Percentiles rank a stretch among this genome's conserved stretches.
These are phyloP conservation scores for Antrozous pallidus DNA, from an alignment of 2,797 vertebrate species.

Conservation along the genomic window DNA sequence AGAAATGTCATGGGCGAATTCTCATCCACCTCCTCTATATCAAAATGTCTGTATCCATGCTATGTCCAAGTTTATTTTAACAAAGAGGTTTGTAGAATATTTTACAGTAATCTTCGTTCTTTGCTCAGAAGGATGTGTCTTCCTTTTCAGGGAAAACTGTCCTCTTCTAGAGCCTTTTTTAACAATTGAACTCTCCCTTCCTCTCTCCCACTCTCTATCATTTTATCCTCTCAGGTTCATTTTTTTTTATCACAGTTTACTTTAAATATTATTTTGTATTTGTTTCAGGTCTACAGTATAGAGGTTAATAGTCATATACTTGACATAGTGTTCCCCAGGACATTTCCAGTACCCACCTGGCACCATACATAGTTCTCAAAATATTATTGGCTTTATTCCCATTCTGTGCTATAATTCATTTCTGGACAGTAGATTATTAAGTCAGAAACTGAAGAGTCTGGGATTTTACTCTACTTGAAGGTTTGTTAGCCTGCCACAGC, in stretches of 20 bases:
- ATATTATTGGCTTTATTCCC: background rate
- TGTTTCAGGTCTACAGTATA: background rate
- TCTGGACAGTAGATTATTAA: constrained; percentile 5
- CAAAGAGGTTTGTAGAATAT: constrained; percentile 25
- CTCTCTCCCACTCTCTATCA: background rate
- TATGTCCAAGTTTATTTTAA: constrained; percentile 31
- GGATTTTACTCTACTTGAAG: constrained; percentile 7
- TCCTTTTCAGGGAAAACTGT: background rate
- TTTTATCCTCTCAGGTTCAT: background rate
- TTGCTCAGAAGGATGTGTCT: background rate
- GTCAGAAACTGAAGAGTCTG: background rate
- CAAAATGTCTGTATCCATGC: constrained; percentile 16
- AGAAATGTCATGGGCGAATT: constrained; percentile 31
- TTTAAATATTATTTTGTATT: background rate
- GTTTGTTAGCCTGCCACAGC: background rate
- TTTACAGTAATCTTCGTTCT: background rate
- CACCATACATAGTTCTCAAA: background rate
- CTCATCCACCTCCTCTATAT: background rate
- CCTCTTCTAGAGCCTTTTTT: background rate
- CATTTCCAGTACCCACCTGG: background rate
- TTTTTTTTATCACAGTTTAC: background rate
- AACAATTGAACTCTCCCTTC: background rate
- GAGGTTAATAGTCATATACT: background rate
- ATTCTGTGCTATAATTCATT: background rate
- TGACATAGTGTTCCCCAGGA: background rate